These are phyloP conservation scores for Lagodon rhomboides DNA, from an alignment of 2,797 vertebrate species.

Conservation along the genomic window DNA sequence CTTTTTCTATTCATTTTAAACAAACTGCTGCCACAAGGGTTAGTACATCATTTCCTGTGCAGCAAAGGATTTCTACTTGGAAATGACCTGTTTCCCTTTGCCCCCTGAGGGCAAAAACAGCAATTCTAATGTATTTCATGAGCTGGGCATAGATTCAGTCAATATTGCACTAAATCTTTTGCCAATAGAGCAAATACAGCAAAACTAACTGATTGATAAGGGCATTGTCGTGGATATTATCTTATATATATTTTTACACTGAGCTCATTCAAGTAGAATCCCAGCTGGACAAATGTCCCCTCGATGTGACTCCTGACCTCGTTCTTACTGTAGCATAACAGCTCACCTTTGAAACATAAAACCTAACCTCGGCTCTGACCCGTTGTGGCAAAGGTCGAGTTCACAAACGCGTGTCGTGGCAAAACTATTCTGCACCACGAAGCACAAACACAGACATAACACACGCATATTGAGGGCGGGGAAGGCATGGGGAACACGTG, in stretches of 20 bases:
- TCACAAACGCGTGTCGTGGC: constrained; percentile 47
- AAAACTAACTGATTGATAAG: constrained; percentile 19
- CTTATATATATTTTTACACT: constrained; percentile 15
- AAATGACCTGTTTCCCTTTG: neutral
- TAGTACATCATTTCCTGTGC: constrained; percentile 39
- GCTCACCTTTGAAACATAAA: constrained; percentile 56
- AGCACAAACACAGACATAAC: constrained; percentile 26
- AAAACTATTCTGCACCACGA: constrained; percentile 53
- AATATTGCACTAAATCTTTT: constrained; percentile 18
- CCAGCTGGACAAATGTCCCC: neutral
- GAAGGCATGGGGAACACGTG: constrained; percentile 34
- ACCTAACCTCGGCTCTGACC: constrained; percentile 39
- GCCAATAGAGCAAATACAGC: constrained; percentile 32
- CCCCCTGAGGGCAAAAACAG: constrained; percentile 15
- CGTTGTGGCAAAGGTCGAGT: constrained; percentile 43
- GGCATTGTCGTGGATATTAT: neutral
- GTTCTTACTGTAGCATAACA: constrained; percentile 30
- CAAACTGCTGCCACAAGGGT: constrained; percentile 8
- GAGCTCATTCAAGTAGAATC: neutral
- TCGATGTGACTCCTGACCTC: constrained; percentile 29
- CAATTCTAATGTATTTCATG: constrained; percentile 31
- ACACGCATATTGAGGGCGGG: constrained; percentile 13
- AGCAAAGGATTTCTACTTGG: constrained; percentile 19
- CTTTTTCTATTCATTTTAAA: constrained; percentile 10
- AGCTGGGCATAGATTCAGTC: constrained; percentile 30